Evolutionary conservation across 2,797 vertebrate species (phyloP), one percentile per base, ranked within the genome.

Genomic region (Clarias laeviceps): DNA sequence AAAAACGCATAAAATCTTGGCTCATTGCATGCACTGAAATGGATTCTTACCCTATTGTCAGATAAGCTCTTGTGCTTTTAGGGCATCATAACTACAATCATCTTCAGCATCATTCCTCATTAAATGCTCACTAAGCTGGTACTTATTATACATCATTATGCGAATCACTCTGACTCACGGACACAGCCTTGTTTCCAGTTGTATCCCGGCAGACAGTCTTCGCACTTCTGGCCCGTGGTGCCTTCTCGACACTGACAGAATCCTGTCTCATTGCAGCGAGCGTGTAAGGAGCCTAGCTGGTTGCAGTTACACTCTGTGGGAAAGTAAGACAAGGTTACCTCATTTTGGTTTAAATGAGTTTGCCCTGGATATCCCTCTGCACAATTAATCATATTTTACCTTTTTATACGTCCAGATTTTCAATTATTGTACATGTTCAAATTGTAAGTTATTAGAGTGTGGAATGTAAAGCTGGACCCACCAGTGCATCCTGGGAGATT

Each of bases 161-260:
- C 1, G 11, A 20, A 40, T 37, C 34, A 54, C 22, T 12, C 34
- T 50, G 94, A 95, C 96, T 96, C 95, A 96, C 96, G 93, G 93
- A 94, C 92, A 84, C 96, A 97, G 92, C 95, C 96, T 90, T 93
- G 92, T 92, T 95, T 96, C 97, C 97, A 96, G 94, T 93, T 96
- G 95, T 96, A 97, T 90, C 97, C 97, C 56, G 95, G 94, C 88
- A 95, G 91, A 92, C 97, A 99, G 90, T 95, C 93, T 94, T 98
- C 96, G 94, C 97, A 99, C 93, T 97, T 97, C 92, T 95, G 94
- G 91, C 97, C 97, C 27, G 94, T 91, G 40, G 95, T 91, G 87
- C 97, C 97, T n/a, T 92, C 93, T 91, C 95, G 96, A 95, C 97
- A 99, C 93, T 94, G 95, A 95, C 97, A 99, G 91, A 94, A 94